Percentiles rank a stretch among this genome's conserved stretches.
Evolutionary conservation across 2,113 vertebrate genomes (phyloP).

Genomic region (Mus pahari): DNA sequence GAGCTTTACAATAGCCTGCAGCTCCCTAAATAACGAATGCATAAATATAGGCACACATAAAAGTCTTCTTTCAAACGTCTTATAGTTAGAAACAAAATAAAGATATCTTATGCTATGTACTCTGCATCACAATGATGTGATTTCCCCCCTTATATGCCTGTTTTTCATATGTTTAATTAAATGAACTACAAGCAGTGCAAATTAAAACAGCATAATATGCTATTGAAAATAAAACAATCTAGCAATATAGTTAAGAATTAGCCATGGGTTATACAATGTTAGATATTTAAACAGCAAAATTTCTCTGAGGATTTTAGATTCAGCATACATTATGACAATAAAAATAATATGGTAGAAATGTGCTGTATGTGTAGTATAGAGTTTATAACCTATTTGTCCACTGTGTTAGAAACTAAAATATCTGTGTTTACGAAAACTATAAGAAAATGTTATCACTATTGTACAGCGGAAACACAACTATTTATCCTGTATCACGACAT

Average conservation of each 20-base stretch:
- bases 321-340: not conserved
- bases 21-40: slow-evolving; percentile 56
- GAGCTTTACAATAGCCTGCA: slow-evolving; percentile 52
- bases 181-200: slow-evolving; percentile 57
- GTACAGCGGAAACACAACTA: not conserved
- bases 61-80: slow-evolving; percentile 64
- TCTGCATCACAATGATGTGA: slow-evolving; percentile 31
- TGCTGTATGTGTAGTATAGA: not conserved
- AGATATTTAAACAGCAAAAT: slow-evolving; percentile 40
- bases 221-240: slow-evolving; percentile 61
- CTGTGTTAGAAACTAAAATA: not conserved
- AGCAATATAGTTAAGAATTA: slow-evolving; percentile 54
- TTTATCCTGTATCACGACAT: not conserved
- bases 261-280: slow-evolving; percentile 47
- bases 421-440: not conserved
- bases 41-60: slow-evolving; percentile 65
- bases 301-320: slow-evolving; percentile 40
- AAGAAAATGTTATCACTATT: not conserved
- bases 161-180: slow-evolving; percentile 68
- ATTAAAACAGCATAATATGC: slow-evolving; percentile 62
- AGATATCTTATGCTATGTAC: not conserved
- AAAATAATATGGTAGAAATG: not conserved
- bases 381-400: not conserved
- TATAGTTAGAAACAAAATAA: slow-evolving; percentile 51
- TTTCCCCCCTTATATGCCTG: not conserved